Conservation (phyloP, 2,113 vertebrate species). For the Apaloderma vittatum region DNA sequence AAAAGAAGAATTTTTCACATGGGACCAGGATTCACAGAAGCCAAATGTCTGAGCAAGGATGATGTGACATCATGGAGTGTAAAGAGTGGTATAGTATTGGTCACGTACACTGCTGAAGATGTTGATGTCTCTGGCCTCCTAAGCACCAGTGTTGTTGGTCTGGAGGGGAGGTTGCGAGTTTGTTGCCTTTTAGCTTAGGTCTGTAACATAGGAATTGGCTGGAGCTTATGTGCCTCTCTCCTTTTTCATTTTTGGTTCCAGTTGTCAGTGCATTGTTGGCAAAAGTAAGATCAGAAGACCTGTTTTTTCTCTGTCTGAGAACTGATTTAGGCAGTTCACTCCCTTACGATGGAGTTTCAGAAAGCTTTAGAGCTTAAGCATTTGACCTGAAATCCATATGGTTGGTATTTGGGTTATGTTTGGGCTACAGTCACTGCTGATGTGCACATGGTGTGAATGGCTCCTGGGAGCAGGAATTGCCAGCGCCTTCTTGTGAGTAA, state of each 20-base stretch:
- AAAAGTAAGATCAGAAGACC: background rate
- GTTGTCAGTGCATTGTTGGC: background rate
- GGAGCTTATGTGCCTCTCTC: background rate
- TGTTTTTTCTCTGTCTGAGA: background rate
- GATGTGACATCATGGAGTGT: background rate
- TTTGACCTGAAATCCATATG: background rate
- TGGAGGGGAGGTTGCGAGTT: background rate
- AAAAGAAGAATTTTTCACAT: background rate
- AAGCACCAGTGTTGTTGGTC: background rate
- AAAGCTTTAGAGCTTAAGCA: background rate
- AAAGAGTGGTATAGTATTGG: background rate
- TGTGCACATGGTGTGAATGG: fast-evolving
- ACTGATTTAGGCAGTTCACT: background rate
- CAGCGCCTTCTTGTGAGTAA: background rate
- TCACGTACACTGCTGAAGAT: background rate
- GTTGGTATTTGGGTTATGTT: background rate
- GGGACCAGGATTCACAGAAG: background rate
- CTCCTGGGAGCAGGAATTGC: background rate
- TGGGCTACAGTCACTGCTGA: background rate
- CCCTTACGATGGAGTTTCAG: background rate
- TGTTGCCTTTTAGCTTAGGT: background rate
- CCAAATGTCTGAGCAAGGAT: background rate
- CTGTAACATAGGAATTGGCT: background rate
- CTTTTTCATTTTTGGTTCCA: fast-evolving
- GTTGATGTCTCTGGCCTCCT: background rate